Base-by-base conservation (phyloP, 2,888 invertebrate genomes). In the Nymphalis c-album region DNA sequence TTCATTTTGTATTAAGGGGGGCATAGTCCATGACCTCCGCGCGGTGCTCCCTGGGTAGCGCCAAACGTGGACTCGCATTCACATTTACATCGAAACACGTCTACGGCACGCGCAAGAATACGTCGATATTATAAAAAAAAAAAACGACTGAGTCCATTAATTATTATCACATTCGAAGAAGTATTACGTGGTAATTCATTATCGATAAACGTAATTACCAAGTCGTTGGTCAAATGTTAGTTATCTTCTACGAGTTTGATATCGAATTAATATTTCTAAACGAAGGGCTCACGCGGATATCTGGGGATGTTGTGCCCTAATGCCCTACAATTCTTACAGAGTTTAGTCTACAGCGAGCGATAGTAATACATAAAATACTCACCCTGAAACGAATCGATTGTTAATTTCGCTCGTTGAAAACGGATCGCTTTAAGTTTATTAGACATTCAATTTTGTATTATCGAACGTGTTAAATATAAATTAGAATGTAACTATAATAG, bases 41-140 rank as follows among this genome's bases (percentile, higher is more conserved):
- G 90, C 87, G 90, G 90, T 91, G 90, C 90, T 88, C 90, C 91
- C 91, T 90, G 90, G 90, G 91, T 91, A 84, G 90, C 90, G 90
- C 90, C 88, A 90, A 90, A 79, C 83, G 90, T 90, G 90, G 90
- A 90, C 90, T 83, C 79, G 76, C 78, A 85, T 85, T 84, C 83
- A 84, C 85, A 85, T 86, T n/a, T 80, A 77, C 76, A 80, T 78
- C 73, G 73, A 74, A 77, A 78, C 75, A 77, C 57, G 66, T 77
- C 78, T 76, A 77, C 77, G 76, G 76, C 73, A 77, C 76, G 76
- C 76, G 66, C 67, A 40, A 13, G 64, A 57, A 58, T 63, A 69
- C 55, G 65, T 60, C 66, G 55, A 62, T 57, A 62, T 60, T 35
- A 6, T n/a, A 7, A 48, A 26, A 22, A 22, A n/a, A 22, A 22